Percentiles rank a stretch among this genome's conserved stretches.
These are phyloP conservation scores for Acipenser oxyrinchus DNA, from an alignment of 2,797 vertebrate genomes.

Conservation along the genomic window DNA sequence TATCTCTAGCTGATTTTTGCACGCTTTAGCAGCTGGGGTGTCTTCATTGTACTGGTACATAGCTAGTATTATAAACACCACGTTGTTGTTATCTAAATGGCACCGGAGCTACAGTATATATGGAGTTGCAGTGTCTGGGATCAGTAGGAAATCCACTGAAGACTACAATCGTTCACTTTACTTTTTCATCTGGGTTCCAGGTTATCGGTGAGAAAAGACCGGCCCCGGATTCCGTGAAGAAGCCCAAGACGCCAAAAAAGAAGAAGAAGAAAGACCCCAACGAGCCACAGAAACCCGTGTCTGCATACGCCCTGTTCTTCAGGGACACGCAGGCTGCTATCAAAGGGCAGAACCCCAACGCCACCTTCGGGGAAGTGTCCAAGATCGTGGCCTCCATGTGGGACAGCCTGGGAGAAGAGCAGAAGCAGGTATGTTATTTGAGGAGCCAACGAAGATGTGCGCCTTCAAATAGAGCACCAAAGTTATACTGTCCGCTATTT, in stretches of 20 bases:
- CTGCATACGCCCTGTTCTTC: conserved; percentile 95
- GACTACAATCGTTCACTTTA: background rate
- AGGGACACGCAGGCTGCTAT: conserved; percentile 97
- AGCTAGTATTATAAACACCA: no score
- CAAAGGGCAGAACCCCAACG: conserved; percentile 97
- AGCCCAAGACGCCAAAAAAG: conserved; percentile 98
- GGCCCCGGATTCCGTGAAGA: conserved; percentile 89
- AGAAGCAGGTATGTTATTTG: conserved; percentile 78
- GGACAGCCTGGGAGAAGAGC: conserved; percentile 95
- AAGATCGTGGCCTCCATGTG: conserved; percentile 99
- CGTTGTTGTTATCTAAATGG: background rate
- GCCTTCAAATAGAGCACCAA: no score
- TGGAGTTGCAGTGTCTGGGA: no score
- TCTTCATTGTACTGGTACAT: no score
- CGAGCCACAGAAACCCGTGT: conserved; percentile 95
- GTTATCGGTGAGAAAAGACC: conserved; percentile 91
- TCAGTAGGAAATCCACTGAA: no score
- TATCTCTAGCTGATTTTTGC: no score
- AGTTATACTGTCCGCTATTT: no score
- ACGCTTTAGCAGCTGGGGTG: no score
- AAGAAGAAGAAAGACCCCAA: conserved; percentile 99
- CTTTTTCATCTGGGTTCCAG: conserved; percentile 39
- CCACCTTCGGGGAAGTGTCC: conserved; percentile 95
- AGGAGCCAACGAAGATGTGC: no score
- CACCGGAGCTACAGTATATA: no score